Evolutionary conservation across 2,797 vertebrate genomes (phyloP).

Genomic region (Natrix natrix): DNA sequence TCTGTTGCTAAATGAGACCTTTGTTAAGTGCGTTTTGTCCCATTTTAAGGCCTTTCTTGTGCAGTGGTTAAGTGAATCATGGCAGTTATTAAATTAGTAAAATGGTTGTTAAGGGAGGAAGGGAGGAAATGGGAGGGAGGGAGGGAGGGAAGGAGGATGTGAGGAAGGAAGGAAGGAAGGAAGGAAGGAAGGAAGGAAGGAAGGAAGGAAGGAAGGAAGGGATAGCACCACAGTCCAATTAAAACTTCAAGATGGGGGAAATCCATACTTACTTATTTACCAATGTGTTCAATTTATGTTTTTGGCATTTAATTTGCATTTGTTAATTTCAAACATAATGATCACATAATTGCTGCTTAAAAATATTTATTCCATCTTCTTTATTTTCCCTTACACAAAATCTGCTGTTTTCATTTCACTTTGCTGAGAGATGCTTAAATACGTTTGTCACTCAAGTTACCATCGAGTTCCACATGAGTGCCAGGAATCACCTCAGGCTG

Average conservation of each 20-base stretch:
- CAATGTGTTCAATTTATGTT: slow-evolving; percentile 32
- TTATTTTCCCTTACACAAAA: not conserved
- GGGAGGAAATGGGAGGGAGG: not conserved
- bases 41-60: no score
- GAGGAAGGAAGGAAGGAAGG: not conserved
- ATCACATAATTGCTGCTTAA: not conserved
- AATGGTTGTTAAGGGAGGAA: no score
- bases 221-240: not conserved
- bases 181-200: not conserved
- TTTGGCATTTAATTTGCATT: slow-evolving; percentile 26
- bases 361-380: not conserved
- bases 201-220: not conserved
- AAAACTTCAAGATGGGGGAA: not conserved
- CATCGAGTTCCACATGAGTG: not conserved
- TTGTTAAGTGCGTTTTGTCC: no score
- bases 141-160: not conserved
- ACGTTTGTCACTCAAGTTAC: not conserved
- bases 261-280: slow-evolving; percentile 28
- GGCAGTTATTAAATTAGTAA: no score
- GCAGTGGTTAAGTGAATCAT: not conserved
- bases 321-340: slow-evolving; percentile 1
- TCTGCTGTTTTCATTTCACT: slow-evolving; percentile 11
- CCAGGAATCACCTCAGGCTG: not conserved
- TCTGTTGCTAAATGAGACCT: no score
- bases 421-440: slow-evolving; percentile 1